Evolutionary conservation across 2,797 vertebrate species (phyloP).

Genomic region (Pelochelys cantorii): DNA sequence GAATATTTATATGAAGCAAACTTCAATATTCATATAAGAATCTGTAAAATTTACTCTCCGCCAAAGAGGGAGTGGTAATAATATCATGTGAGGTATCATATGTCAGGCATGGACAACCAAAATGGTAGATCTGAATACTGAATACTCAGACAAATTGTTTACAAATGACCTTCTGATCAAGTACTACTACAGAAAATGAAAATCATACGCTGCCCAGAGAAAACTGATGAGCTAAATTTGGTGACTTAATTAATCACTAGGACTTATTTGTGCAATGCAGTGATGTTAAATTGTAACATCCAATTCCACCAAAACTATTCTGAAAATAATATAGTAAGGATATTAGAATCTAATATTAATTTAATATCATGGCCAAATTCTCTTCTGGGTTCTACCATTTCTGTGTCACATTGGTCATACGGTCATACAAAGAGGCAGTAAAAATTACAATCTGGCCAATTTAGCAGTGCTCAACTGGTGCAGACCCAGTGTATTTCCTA

Average conservation of each 20-base stretch:
- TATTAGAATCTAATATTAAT: background rate
- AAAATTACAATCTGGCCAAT: accelerated
- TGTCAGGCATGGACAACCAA: background rate
- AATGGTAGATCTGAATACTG: background rate
- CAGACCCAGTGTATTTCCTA: background rate
- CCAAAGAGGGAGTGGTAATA: background rate
- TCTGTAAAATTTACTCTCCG: background rate
- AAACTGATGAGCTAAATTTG: background rate
- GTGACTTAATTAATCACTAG: background rate
- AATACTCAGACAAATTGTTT: background rate
- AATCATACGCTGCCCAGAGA: background rate
- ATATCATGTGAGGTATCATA: background rate
- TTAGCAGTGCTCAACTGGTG: background rate
- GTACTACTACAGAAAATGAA: background rate
- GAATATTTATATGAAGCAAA: background rate
- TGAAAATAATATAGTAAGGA: background rate
- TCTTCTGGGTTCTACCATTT: background rate
- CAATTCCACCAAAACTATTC: background rate
- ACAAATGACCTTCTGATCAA: slow-evolving; percentile 1
- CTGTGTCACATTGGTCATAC: background rate
- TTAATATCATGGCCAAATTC: background rate
- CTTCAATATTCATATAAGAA: background rate
- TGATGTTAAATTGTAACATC: background rate
- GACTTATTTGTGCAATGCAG: slow-evolving; percentile 34
- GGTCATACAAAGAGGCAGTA: background rate